Evolutionary conservation across 2,888 invertebrate species (phyloP).

Genomic region (Melolontha melolontha): DNA sequence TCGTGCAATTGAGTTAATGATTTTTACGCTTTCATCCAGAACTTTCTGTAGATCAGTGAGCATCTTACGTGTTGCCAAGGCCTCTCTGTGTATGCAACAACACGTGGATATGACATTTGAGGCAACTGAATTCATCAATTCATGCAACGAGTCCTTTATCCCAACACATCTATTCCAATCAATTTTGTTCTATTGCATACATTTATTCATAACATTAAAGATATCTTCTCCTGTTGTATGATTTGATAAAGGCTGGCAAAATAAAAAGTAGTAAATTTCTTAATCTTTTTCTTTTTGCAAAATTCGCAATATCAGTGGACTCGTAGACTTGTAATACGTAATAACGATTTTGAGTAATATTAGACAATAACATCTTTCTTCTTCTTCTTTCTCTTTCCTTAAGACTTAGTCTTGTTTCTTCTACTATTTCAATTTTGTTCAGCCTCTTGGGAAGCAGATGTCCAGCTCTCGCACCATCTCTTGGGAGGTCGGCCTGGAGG

Average conservation of each 20-base stretch:
- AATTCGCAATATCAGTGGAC: constrained; percentile 42
- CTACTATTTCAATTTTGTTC: too few relatives aligned
- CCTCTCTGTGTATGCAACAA: constrained; percentile 46
- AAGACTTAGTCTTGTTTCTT: too few relatives aligned
- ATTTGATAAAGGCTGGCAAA: constrained; percentile 39
- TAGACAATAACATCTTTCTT: constrained; percentile 17
- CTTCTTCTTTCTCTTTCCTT: too few relatives aligned
- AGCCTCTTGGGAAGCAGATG: too few relatives aligned
- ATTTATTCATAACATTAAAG: constrained; percentile 30
- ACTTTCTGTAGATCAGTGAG: constrained; percentile 36
- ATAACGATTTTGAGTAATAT: constrained; percentile 38
- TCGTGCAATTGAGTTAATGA: constrained; percentile 39
- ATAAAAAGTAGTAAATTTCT: constrained; percentile 41
- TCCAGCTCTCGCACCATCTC: too few relatives aligned
- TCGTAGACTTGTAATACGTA: constrained; percentile 45
- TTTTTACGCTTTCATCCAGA: constrained; percentile 38
- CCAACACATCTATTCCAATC: constrained; percentile 5
- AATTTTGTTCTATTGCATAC: constrained; percentile 39
- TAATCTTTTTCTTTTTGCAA: constrained; percentile 38
- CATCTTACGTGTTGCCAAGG: constrained; percentile 44
- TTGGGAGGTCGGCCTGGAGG: too few relatives aligned
- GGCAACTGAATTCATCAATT: constrained; percentile 39
- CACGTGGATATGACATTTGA: constrained; percentile 43
- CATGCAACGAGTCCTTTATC: constrained; percentile 9
- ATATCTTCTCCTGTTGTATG: constrained; percentile 43